phyloP scores from a whole-genome alignment of 2,113 vertebrate genomes.

The Pelobates fuscus region DNA sequence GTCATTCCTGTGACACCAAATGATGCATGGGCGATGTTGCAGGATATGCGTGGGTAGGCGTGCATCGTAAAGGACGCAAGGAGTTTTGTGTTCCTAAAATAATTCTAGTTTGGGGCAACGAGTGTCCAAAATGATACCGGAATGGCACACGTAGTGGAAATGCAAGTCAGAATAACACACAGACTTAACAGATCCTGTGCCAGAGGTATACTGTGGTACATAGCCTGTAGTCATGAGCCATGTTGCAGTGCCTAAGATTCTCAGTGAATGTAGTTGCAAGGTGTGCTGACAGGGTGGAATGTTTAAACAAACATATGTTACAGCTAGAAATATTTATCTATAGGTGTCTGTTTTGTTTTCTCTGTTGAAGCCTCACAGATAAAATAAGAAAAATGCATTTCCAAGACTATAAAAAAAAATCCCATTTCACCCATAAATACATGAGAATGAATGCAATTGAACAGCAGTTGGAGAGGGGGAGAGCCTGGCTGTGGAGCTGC shows the following conservation, averaged over 20 bases:
- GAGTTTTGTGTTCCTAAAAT: too few species aligned
- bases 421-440: not conserved
- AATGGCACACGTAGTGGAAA: too few species aligned
- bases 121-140: too few species aligned
- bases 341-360: slow-evolving; percentile 19
- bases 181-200: too few species aligned
- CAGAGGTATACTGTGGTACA: too few species aligned
- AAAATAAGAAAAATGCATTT: slow-evolving; percentile 13
- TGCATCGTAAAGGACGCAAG: too few species aligned
- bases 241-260: not conserved
- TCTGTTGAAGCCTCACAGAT: not conserved
- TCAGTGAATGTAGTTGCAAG: not conserved
- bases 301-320: not conserved
- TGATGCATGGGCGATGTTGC: too few species aligned
- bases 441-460: slow-evolving; percentile 6
- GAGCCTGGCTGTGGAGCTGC: not conserved
- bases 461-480: slow-evolving; percentile 14
- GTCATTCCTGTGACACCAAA: too few species aligned
- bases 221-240: too few species aligned
- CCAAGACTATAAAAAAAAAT: not conserved
- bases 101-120: too few species aligned
- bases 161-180: too few species aligned
- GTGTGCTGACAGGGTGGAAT: not conserved
- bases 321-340: slow-evolving; percentile 24
- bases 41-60: too few species aligned